A percentile compares a stretch with the other conserved stretches of the same genome.
Conservation (phyloP, 2,113 vertebrate species). For the Myotis brandtii region DNA sequence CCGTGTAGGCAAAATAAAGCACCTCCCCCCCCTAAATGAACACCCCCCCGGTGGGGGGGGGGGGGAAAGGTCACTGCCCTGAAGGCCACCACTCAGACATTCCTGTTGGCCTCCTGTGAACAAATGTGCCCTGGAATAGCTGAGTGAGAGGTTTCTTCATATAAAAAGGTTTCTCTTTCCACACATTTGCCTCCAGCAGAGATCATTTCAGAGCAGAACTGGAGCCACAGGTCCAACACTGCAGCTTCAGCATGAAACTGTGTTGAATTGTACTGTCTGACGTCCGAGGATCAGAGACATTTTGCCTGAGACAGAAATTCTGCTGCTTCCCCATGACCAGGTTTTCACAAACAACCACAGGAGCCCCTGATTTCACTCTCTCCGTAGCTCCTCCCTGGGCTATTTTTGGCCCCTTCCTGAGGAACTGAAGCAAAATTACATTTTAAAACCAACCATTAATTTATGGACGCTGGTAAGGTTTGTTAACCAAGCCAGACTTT, state of each 20-base stretch:
- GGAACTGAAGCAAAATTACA: slow-evolving; percentile 55
- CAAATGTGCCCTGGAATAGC: background rate
- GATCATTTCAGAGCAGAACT: background rate
- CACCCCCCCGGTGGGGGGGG: background rate
- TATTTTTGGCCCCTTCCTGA: slow-evolving; percentile 29
- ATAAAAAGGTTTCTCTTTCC: background rate
- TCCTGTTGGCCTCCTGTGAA: too few species aligned
- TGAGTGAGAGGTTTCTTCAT: background rate
- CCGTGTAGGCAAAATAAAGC: background rate
- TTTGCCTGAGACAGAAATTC: background rate
- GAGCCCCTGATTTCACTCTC: background rate
- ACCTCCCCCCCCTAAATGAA: background rate
- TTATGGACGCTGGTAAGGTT: slow-evolving; percentile 65
- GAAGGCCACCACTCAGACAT: background rate
- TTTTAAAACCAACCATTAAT: slow-evolving; percentile 68
- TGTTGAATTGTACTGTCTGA: fast-evolving
- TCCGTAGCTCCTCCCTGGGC: background rate
- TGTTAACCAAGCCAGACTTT: slow-evolving; percentile 70
- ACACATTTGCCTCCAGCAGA: background rate
- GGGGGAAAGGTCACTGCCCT: background rate
- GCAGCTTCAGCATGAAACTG: background rate
- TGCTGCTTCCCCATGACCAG: background rate
- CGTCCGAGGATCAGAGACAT: background rate
- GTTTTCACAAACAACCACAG: background rate
- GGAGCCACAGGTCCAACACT: fast-evolving